Percentiles rank a stretch among this genome's conserved stretches.
Evolutionary conservation across 2,797 vertebrate species (phyloP).

Genomic region (Antennarius maculatus): DNA sequence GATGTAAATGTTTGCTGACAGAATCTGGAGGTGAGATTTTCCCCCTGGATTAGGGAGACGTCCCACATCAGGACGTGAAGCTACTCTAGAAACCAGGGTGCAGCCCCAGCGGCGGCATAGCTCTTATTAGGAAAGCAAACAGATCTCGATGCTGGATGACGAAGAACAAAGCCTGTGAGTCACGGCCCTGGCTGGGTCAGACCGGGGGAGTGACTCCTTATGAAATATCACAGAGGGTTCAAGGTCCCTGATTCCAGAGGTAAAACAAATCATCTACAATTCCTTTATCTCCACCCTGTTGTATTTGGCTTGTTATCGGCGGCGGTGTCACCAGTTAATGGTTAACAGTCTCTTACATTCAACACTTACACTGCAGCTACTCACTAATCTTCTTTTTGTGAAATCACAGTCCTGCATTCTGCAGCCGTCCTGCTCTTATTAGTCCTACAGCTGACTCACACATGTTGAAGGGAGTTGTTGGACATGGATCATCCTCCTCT

Average conservation of each 20-base stretch:
- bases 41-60: conserved; percentile 26
- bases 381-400: conserved; percentile 7
- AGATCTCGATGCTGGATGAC: conserved; percentile 56
- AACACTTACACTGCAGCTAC: background rate
- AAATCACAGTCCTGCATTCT: background rate
- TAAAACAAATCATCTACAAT: conserved; percentile 32
- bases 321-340: conserved; percentile 24
- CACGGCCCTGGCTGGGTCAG: conserved; percentile 52
- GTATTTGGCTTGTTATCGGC: background rate
- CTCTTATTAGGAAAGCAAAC: conserved; percentile 41
- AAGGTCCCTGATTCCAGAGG: conserved; percentile 32
- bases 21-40: conserved; percentile 9
- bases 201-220: conserved; percentile 23
- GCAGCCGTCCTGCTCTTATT: conserved; percentile 4
- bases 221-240: conserved; percentile 43
- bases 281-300: background rate
- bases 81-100: conserved; percentile 28
- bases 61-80: conserved; percentile 14
- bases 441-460: conserved; percentile 29
- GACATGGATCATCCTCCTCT: conserved; percentile 27
- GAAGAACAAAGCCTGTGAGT: conserved; percentile 56
- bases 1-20: conserved; percentile 15
- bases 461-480: conserved; percentile 8
- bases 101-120: background rate
- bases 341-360: conserved; percentile 17